Base-by-base conservation (phyloP, 2,797 vertebrate species). In the Chrosomus eos region DNA sequence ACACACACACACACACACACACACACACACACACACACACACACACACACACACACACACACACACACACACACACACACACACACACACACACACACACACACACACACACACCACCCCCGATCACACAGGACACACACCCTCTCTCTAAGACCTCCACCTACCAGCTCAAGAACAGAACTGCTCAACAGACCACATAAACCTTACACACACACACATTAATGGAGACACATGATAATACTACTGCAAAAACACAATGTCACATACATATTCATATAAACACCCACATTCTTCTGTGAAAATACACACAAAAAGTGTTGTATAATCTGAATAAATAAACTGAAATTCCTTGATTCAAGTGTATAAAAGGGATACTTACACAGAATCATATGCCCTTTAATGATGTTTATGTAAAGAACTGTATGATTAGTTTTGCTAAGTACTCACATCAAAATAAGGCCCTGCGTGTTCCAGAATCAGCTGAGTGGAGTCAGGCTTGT, bases 401-500 rank as follows among this genome's bases (percentile, higher is more conserved):
- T 45, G 19, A n/a, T 51, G 14, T 31, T 28, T 18, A 18, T 64
- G 16, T 64, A 31, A 64, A 64, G 7, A n/a, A 45, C 19, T 23
- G 14, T 36, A 51, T 21, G 14, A 71, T n/a, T 62, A 5, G 23
- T 13, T 73, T 48, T 77, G n/a, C 48, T 11, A 21, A 62, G 26
- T 81, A 87, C 97, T 98, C 92, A 99, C 98, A 88, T 99, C 98
- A 90, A 99, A 99, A 90, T 99, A 99, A 87, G 98, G 93, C 60
- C 98, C 98, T 3, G 97, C 97, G 6, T 99, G 97, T 86, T 99
- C 98, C 58, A 99, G 1, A 90, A 99, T 99, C 86, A 99, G 95
- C 93, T 99, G 98, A 23, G 98, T 99, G 82, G 98, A 99, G 93
- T 99, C 98, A 0, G 98, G 98, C 85, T 99, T 99, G 91, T 99